Conservation (phyloP, 1,140 invertebrate species). For the Procambarus clarkii region DNA sequence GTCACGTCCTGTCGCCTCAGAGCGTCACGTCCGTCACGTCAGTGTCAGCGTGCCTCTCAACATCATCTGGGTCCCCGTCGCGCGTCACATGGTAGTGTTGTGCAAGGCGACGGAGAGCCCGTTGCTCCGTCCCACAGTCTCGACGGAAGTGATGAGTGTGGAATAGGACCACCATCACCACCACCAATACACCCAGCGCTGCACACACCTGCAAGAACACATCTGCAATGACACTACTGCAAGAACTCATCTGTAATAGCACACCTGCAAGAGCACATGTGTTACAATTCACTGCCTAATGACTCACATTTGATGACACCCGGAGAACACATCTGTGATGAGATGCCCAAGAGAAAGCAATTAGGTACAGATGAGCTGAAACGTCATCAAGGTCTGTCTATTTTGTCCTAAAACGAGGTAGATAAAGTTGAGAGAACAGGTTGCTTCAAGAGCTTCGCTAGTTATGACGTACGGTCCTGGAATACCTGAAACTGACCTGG, state of each 20-base stretch:
- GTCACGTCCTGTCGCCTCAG: background rate
- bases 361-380: no score
- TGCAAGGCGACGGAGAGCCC: conserved; percentile 39
- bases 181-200: conserved; percentile 49
- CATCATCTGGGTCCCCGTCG: conserved; percentile 5
- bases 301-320: no score
- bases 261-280: background rate
- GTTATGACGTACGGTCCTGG: no score
- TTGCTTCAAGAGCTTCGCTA: no score
- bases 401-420: no score
- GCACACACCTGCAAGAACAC: conserved; percentile 32
- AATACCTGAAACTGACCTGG: background rate
- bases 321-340: no score
- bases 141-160: conserved; percentile 52
- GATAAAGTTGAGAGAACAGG: no score
- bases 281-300: background rate
- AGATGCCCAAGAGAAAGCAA: no score
- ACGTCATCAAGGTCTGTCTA: no score
- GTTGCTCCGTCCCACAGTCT: conserved; percentile 53
- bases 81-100: conserved; percentile 17
- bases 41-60: conserved; percentile 24
- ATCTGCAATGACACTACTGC: background rate
- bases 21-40: conserved; percentile 58
- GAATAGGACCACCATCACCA: conserved; percentile 58
- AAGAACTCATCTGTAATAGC: background rate